Base-by-base conservation (phyloP, 2,113 vertebrate genomes). In the Euleptes europaea region DNA sequence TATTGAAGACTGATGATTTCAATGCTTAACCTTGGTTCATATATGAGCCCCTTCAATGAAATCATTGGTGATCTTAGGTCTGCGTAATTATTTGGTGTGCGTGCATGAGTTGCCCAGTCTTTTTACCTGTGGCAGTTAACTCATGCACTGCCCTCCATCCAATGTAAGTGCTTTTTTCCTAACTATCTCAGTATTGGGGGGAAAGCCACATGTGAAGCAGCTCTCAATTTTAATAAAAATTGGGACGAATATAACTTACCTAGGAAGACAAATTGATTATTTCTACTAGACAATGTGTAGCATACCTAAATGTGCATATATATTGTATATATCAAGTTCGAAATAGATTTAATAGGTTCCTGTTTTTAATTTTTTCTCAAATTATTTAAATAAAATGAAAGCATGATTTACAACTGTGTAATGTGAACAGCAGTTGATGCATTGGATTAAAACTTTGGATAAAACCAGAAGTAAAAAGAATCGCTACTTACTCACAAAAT, bases 371-470 rank as follows among this genome's bases (percentile, higher is more conserved):
- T 93, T 91, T 79, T 93, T 90, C 82, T 88, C 67, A 86, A 69
- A 85, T 92, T 85, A 84, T 92, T 94, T 91, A 92, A 95, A 92
- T 95, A 94, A 95, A 94, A 91, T 88, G 90, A 28, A 90, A 87
- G 3, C 54, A 91, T 93, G 84, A 63, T 88, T 87, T 94, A 84
- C 47, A 23, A 85, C 33, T 57, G 79, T 83, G 80, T 49, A 70
- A 67, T 78, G 88, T 86, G 19, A 49, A 0, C 38, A 67, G n/a
- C 21, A 35, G 51, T 44, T 76, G 23, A 28, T 88, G 1, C 26
- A 57, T 6, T 1, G 5, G 51, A 4, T 84, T 90, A 51, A 86
- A 81, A 78, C 54, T 15, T 33, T n/a, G 42, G 28, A 23, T 0
- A 0, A 79, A 0, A 44, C 0, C 17, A 26, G 26, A 71, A 60